Evolutionary conservation across 1,140 invertebrate species (phyloP).

Genomic region (Zaprionus lachaisei): DNA sequence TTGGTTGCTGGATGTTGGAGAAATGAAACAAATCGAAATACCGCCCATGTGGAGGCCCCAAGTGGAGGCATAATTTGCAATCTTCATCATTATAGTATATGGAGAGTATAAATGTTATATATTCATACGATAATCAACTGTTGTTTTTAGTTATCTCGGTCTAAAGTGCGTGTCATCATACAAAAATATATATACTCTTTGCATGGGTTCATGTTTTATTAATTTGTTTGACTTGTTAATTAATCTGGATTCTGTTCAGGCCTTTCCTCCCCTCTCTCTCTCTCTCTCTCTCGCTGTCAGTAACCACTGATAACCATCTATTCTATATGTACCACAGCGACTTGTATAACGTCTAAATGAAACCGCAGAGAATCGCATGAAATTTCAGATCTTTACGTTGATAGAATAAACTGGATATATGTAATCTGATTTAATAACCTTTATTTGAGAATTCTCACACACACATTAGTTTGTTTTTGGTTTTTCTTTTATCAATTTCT

Average conservation of each 20-base stretch:
- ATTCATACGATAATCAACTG: not conserved
- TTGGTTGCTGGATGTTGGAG: slow-evolving; percentile 60
- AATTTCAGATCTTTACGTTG: not conserved
- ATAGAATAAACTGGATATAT: not conserved
- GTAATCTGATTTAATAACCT: slow-evolving; percentile 35
- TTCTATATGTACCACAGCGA: not conserved
- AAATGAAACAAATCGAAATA: slow-evolving; percentile 50
- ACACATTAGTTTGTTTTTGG: slow-evolving; percentile 36
- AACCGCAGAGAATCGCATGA: not conserved
- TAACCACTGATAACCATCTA: not conserved
- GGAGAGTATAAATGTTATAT: not conserved
- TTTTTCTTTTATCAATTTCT: slow-evolving; percentile 35
- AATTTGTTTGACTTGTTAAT: slow-evolving; percentile 5
- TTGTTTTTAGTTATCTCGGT: slow-evolving; percentile 2
- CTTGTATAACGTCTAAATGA: not conserved
- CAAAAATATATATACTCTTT: not conserved
- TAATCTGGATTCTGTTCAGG: not conserved
- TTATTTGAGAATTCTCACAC: slow-evolving; percentile 53
- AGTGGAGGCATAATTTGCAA: slow-evolving; percentile 11
- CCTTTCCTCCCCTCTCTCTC: not conserved
- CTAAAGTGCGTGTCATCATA: not conserved
- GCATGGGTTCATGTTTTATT: not conserved
- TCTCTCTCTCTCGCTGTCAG: not conserved
- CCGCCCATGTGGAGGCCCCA: slow-evolving; percentile 53
- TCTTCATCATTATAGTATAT: not conserved